phyloP scores from a whole-genome alignment of 2,888 invertebrate species.

The Minunthozetes semirufus region DNA sequence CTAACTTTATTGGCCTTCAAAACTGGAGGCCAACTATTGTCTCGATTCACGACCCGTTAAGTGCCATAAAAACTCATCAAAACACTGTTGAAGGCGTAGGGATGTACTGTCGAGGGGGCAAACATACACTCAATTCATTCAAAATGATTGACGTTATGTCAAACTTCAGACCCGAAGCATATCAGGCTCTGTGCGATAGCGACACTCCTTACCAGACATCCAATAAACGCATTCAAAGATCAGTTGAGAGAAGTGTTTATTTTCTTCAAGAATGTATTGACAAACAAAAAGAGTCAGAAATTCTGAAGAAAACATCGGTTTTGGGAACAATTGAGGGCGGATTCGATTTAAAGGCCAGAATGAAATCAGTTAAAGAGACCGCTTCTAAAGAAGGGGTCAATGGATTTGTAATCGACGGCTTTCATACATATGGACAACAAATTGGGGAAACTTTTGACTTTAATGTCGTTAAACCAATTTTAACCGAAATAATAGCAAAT shows the following conservation, averaged over 20 bases:
- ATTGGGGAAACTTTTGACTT: constrained; percentile 54
- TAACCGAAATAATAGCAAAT: constrained; percentile 59
- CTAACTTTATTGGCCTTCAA: constrained; percentile 61
- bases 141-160: constrained; percentile 71
- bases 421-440: constrained; percentile 65
- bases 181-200: constrained; percentile 71
- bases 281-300: constrained; percentile 57
- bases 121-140: constrained; percentile 59
- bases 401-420: constrained; percentile 74
- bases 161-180: constrained; percentile 69
- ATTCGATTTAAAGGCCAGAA: constrained; percentile 59
- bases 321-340: constrained; percentile 71
- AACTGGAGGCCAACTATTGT: constrained; percentile 54
- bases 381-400: constrained; percentile 52
- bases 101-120: constrained; percentile 71
- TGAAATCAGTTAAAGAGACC: constrained; percentile 59
- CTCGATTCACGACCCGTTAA: constrained; percentile 65
- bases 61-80: constrained; percentile 60
- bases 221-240: constrained; percentile 63
- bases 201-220: constrained; percentile 62
- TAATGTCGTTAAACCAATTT: constrained; percentile 56
- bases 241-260: constrained; percentile 60
- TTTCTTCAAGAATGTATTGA: constrained; percentile 26
- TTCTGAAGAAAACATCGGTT: constrained; percentile 52
- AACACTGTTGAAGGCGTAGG: constrained; percentile 65